Base-by-base conservation (phyloP, 2,113 vertebrate genomes). In the Entomyzon cyanotis region DNA sequence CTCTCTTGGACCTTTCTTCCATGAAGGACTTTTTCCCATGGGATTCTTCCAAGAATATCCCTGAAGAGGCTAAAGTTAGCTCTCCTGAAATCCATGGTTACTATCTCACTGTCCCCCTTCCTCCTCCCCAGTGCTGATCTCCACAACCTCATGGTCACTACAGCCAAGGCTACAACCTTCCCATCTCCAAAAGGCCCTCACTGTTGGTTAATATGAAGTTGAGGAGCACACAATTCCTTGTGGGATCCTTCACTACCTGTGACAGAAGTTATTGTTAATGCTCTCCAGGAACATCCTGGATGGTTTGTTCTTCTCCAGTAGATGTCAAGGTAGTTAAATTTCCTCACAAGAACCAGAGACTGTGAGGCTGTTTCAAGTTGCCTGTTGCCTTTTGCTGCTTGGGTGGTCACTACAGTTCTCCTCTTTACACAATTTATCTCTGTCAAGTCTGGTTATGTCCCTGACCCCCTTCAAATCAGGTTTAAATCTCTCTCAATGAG, bases 51-150 rank as follows among this genome's bases (percentile, higher is more conserved):
- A 75, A 25, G 33, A 73, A 28, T 20, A 60, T 46, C 8, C 33
- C 7, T 30, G 39, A 67, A 44, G n/a, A 60, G 11, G 20, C 11
- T 53, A 12, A 74, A 75, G 4, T 11, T 35, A 46, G 7, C 28
- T 59, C 9, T 39, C 15, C 52, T 82, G 16, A 20, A 53, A 24
- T 53, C 33, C 28, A 22, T 5, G 28, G 20, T 46, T 60, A 10
- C 23, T 13, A 2, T 46, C 33, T 15, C 0, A 0, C 4, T 52
- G 27, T 5, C 19, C 12, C 33, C 11, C 30, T 52, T 52, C 15
- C 44, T 67, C 19, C 39, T 74, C 37, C 59, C 20, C 33, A 10
- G 0, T 21, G 59, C 28, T 53, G 15, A n/a, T 59, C 23, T 46
- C 60, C 21, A 24, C 11, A 10, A 21, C n/a, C 33, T 67, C 19